Evolutionary conservation across 1,140 invertebrate genomes (phyloP), one percentile per base, ranked within the genome.

Genomic region (Sitodiplosis mosellana): DNA sequence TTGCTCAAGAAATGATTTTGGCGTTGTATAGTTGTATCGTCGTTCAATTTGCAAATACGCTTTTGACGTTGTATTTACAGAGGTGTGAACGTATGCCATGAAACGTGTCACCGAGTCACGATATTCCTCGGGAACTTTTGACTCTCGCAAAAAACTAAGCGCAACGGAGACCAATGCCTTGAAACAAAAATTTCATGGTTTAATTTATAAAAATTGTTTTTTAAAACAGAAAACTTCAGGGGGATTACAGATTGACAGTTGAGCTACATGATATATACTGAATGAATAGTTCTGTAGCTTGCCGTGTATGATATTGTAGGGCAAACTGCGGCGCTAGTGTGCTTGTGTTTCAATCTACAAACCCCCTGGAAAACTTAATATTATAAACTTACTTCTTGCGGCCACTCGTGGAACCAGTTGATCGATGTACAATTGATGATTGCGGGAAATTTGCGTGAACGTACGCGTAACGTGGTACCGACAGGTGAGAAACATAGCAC

Each of bases 351-450:
- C n/a, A n/a, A n/a, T n/a, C n/a, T n/a, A n/a, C n/a, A n/a, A n/a
- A 0, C 21, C 20, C 3, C 22, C 43, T 20, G 87, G 90, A 43
- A 90, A 80, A n/a, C 93, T 66, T 21, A 89, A 89, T n/a, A n/a
- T n/a, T n/a, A n/a, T n/a, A n/a, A n/a, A n/a, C n/a, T n/a, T n/a
- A n/a, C n/a, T 67, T 95, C 88, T 69, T 93, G 86, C 15, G 92
- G 92, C 93, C 93, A 97, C 71, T 94, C 89, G 59, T 96, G 90
- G 64, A 96, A 96, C 92, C 92, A 97, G 66, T 95, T 92, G 51
- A 95, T 92, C 47, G 81, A 80, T 12, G 91, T 94, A 58, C 87
- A 90, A 65, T 93, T 96, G 51, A 91, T 87, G 37, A 97, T 76
- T 42, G 91, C 90, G 15, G 92, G 93, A 66, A 96, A 97, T 70